phyloP scores from a whole-genome alignment of 2,113 vertebrate genomes.

The Paramisgurnus dabryanus region DNA sequence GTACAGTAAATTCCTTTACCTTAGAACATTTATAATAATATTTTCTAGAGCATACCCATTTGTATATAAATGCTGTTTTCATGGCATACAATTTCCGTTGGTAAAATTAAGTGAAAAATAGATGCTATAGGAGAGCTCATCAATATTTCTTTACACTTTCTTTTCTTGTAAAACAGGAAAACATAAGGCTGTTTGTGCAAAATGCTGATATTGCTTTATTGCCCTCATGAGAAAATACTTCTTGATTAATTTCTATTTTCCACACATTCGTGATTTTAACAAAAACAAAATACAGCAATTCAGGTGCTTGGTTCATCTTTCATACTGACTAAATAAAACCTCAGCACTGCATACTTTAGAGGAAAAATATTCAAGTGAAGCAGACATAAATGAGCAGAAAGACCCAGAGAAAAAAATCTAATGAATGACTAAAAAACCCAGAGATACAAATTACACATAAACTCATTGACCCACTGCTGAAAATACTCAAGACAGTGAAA shows the following conservation, averaged over 20 bases:
- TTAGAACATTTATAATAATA: background rate
- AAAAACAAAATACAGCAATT: background rate
- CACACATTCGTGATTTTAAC: background rate
- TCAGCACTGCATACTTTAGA: background rate
- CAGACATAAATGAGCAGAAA: background rate
- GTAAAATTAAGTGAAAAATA: too few species aligned
- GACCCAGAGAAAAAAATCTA: background rate
- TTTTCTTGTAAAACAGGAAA: background rate
- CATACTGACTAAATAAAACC: background rate
- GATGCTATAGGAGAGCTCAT: too few species aligned
- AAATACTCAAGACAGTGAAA: background rate
- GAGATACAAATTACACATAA: constrained; percentile 40
- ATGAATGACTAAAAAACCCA: background rate
- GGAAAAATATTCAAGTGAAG: background rate
- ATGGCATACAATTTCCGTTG: background rate
- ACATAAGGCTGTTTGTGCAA: too few species aligned
- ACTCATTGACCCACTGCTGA: background rate
- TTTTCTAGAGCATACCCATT: background rate
- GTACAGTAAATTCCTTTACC: background rate
- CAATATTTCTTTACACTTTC: too few species aligned
- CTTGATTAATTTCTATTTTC: background rate
- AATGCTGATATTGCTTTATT: background rate
- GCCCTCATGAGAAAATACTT: background rate
- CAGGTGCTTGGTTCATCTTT: background rate
- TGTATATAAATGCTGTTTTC: background rate